phyloP scores from a whole-genome alignment of 2,113 vertebrate species.

The Pao palembangensis region DNA sequence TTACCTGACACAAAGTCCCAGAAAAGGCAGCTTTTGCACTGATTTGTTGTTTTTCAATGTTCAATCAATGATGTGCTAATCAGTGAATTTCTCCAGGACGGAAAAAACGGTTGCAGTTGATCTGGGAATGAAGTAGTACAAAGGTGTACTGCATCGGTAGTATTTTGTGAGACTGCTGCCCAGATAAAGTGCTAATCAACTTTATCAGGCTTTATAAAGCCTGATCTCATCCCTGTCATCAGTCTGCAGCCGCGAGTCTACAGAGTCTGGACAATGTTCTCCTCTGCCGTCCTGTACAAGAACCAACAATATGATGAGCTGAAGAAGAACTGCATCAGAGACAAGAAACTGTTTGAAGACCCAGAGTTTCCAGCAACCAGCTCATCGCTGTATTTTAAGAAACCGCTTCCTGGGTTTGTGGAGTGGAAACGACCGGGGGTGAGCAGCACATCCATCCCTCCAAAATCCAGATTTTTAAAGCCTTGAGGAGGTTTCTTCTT shows the following conservation, averaged over 20 bases:
- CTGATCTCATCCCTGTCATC: conserved; percentile 24
- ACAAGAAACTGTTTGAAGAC: conserved; percentile 83
- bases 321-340: conserved; percentile 76
- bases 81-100: background rate
- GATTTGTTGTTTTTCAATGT: too few relatives aligned
- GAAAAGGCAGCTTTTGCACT: too few relatives aligned
- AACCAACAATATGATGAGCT: conserved; percentile 82
- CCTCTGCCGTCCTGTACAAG: conserved; percentile 71
- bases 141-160: background rate
- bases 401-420: conserved; percentile 71
- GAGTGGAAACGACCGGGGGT: conserved; percentile 92
- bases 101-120: background rate
- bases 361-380: conserved; percentile 83
- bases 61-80: background rate
- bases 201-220: conserved; percentile 5
- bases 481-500: background rate
- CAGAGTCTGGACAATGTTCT: conserved; percentile 70
- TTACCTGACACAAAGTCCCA: background rate
- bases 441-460: conserved; percentile 25
- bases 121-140: conserved; percentile 11
- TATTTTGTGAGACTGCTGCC: background rate
- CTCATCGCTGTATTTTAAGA: conserved; percentile 81
- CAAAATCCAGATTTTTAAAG: too few relatives aligned
- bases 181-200: background rate
- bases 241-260: conserved; percentile 44